Base-by-base conservation (phyloP, 2,113 vertebrate genomes). In the Gadus macrocephalus region DNA sequence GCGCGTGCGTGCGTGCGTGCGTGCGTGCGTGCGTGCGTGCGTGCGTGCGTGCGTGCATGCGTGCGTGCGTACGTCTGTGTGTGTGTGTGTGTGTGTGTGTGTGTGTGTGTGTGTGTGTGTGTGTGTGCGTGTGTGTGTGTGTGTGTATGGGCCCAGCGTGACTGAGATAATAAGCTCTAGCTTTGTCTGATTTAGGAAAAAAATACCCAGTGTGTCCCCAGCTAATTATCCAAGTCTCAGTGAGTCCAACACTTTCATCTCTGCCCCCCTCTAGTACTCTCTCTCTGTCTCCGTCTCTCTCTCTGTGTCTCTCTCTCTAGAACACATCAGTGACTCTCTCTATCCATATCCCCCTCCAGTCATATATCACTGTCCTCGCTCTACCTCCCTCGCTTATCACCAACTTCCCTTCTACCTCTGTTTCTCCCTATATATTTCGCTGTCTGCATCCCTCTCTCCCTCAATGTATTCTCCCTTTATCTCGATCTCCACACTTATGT, bases 171-270 rank as follows among this genome's bases (percentile, higher is more conserved):
- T 80, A 79, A 74, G 75, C 64, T 80, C 73, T 66, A 59, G 76
- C 70, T 72, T 74, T 67, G 77, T 35, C 31, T 76, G 77, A 86
- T 84, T 81, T 74, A 68, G 77, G 66, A 71, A 64, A 70, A 67
- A 73, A 66, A 31, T 5, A 78, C 77, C 69, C 11, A 9, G 68
- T 35, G 76, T 77, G 69, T 84, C 77, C 70, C 70, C 61, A 80
- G 72, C 82, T 87, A 81, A 84, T 87, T 83, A 79, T 74, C 76
- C 72, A 71, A 72, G 79, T 81, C 74, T 80, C 70, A n/a, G 49
- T 71, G 16, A 63, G 66, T 76, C 77, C 69, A 64, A 79, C 82
- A 49, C 71, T 76, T 82, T 82, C 72, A 64, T 64, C 75, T 81
- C 76, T 66, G 73, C 75, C 53, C 80, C 60, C 16, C 20, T 72